These are phyloP conservation scores for Sminthurides bifidus DNA, from an alignment of 1,140 invertebrate species.

Conservation along the genomic window DNA sequence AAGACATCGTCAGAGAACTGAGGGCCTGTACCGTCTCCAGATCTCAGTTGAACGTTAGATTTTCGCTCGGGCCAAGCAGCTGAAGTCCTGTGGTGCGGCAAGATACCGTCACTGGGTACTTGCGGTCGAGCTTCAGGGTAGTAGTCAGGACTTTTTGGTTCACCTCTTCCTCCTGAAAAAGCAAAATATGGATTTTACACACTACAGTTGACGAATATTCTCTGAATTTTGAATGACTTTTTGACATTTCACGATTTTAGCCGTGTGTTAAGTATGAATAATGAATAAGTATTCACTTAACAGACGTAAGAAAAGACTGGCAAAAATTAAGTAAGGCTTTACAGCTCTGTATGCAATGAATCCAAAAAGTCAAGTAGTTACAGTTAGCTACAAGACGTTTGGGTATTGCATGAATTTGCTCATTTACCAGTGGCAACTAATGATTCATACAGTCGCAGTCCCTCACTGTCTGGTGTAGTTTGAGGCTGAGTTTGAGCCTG, in stretches of 20 bases:
- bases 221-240: not conserved
- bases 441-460: slow-evolving; percentile 25
- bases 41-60: slow-evolving; percentile 23
- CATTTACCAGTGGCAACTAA: slow-evolving; percentile 22
- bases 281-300: no score
- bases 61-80: slow-evolving; percentile 23
- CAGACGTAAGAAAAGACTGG: no score
- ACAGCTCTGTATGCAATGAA: no score
- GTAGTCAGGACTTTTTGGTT: slow-evolving; percentile 18
- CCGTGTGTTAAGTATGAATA: not conserved
- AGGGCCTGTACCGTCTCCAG: slow-evolving; percentile 21
- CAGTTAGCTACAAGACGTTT: not conserved
- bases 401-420: not conserved
- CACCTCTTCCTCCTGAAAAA: slow-evolving; percentile 21
- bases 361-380: no score
- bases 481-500: not conserved
- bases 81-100: slow-evolving; percentile 22
- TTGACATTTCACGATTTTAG: not conserved
- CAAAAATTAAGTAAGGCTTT: no score
- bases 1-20: slow-evolving; percentile 19
- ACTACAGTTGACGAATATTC: not conserved
- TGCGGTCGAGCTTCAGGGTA: slow-evolving; percentile 2
- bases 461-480: slow-evolving; percentile 21
- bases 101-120: slow-evolving; percentile 3
- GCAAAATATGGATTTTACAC: not conserved